Evolutionary conservation across 1,140 invertebrate species (phyloP).

Genomic region (Macrosteles quadrilineatus): DNA sequence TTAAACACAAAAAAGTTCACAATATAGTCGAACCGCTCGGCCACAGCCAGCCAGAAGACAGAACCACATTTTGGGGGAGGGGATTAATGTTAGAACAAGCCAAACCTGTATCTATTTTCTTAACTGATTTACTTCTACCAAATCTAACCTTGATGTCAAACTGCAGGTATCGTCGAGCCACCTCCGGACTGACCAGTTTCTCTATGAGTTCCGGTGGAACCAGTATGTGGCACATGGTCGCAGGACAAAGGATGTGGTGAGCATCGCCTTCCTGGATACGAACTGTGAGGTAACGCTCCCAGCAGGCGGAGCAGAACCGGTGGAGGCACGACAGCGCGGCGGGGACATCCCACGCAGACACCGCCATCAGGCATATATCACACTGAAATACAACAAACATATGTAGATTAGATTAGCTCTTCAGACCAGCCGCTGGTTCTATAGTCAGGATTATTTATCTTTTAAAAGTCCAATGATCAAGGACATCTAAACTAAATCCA

Average conservation of each 20-base stretch:
- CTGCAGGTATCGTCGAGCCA: conserved; percentile 67
- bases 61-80: no score
- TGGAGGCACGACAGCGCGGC: conserved; percentile 62
- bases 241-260: conserved; percentile 68
- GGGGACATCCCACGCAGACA: conserved; percentile 47
- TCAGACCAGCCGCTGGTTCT: not conserved
- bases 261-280: conserved; percentile 70
- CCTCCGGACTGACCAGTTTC: conserved; percentile 63
- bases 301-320: conserved; percentile 66
- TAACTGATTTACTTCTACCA: no score
- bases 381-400: conserved; percentile 59
- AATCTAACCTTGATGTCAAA: conserved; percentile 68
- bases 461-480: not conserved
- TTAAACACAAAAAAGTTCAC: no score
- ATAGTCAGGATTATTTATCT: not conserved
- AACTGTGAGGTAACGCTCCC: conserved; percentile 66
- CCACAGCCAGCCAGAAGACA: no score
- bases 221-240: conserved; percentile 64
- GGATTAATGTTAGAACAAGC: no score
- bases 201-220: conserved; percentile 71
- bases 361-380: conserved; percentile 61
- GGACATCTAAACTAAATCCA: no score
- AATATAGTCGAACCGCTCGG: no score
- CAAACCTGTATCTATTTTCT: no score
- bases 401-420: not conserved